Evolutionary conservation across 2,888 invertebrate genomes (phyloP).

Genomic region (Epirrhoe alternata): DNA sequence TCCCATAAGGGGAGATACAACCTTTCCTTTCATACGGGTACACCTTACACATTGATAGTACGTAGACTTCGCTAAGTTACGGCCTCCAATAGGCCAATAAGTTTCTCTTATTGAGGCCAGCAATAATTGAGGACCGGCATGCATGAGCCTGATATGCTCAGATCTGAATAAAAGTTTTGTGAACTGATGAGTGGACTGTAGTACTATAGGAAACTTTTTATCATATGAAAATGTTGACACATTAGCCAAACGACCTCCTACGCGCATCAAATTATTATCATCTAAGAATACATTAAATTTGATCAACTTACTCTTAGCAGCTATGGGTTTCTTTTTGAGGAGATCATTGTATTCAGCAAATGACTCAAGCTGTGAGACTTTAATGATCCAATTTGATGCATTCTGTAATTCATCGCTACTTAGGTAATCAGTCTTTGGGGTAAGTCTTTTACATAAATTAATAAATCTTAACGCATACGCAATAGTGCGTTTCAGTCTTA

Average conservation of each 20-base stretch:
- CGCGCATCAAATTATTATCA: constrained; percentile 12
- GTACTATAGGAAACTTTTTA: constrained; percentile 30
- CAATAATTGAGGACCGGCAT: constrained; percentile 33
- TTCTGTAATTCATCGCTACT: constrained; percentile 18
- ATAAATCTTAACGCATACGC: constrained; percentile 23
- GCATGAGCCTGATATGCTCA: constrained; percentile 24
- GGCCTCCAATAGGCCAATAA: constrained; percentile 35
- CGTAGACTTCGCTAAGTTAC: constrained; percentile 38
- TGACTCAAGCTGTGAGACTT: constrained; percentile 10
- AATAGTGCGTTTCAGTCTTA: constrained; percentile 20
- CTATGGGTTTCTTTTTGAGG: background rate
- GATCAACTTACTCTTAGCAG: background rate
- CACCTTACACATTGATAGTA: constrained; percentile 40
- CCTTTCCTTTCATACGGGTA: constrained; percentile 39
- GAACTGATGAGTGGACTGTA: constrained; percentile 35
- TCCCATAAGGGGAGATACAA: constrained; percentile 36
- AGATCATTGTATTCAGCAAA: constrained; percentile 8
- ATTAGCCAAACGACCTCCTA: constrained; percentile 18
- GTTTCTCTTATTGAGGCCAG: constrained; percentile 27
- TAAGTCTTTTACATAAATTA: constrained; percentile 8
- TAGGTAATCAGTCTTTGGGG: constrained; percentile 9
- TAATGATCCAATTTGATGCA: constrained; percentile 15
- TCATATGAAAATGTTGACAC: constrained; percentile 18
- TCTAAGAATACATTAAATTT: constrained; percentile 16
- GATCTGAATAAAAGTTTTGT: constrained; percentile 29